These are phyloP conservation scores for Eurystomus gularis DNA, from an alignment of 2,113 vertebrate species.

Conservation along the genomic window DNA sequence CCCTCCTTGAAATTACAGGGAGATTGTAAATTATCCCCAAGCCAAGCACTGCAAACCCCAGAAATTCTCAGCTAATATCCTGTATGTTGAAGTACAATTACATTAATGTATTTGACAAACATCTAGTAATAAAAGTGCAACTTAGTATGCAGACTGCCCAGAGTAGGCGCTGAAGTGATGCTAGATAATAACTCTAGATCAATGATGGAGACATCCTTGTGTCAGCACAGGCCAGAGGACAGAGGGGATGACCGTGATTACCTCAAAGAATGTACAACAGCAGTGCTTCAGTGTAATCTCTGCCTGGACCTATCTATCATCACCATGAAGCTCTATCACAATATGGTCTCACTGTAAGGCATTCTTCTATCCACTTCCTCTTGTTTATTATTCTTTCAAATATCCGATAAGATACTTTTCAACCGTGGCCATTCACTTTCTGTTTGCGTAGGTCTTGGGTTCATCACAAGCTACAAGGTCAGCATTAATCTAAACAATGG, in stretches of 20 bases:
- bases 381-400: slow-evolving; percentile 68
- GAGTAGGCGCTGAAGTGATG: neutral
- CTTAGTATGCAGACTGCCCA: neutral
- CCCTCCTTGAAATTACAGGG: neutral
- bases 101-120: neutral
- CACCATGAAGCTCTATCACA: slow-evolving; percentile 5
- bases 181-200: neutral
- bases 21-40: neutral
- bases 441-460: slow-evolving; percentile 62
- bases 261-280: neutral
- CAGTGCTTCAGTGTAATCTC: neutral
- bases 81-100: neutral
- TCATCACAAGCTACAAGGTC: slow-evolving; percentile 68
- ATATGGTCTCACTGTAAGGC: neutral
- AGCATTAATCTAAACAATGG: slow-evolving; percentile 58
- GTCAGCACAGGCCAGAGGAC: neutral
- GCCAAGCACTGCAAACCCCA: neutral
- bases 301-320: neutral
- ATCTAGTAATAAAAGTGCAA: neutral
- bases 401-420: slow-evolving; percentile 61
- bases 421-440: slow-evolving; percentile 60
- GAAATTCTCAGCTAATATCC: neutral
- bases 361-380: slow-evolving; percentile 56
- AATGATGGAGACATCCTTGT: neutral
- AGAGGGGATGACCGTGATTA: neutral